A percentile compares a stretch with the other conserved stretches of the same genome.
Conservation (phyloP, 1,140 invertebrate genomes). For the Physella acuta region DNA sequence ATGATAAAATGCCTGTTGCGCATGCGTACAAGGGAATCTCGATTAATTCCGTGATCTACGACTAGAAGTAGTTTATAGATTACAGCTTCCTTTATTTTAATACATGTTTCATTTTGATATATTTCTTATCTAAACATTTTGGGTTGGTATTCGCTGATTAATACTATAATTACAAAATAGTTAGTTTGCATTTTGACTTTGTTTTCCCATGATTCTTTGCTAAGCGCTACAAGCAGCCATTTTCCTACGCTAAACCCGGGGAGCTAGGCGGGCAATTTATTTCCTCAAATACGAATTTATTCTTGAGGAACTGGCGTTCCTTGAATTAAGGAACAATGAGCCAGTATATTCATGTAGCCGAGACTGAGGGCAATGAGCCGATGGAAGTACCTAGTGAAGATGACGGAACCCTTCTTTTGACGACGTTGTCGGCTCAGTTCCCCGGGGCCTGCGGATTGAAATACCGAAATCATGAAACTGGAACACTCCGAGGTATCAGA, state of each 20-base stretch:
- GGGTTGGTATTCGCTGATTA: no score
- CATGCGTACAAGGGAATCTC: no score
- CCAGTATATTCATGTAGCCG: conserved; percentile 64
- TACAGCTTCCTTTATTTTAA: no score
- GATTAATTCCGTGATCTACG: no score
- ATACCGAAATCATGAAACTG: conserved; percentile 83
- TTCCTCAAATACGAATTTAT: conserved; percentile 27
- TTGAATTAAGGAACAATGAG: conserved; percentile 37
- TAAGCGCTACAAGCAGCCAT: conserved; percentile 32
- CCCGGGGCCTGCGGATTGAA: conserved; percentile 91
- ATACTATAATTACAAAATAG: no score
- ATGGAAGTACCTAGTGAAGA: conserved; percentile 90
- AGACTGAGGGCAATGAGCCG: conserved; percentile 87
- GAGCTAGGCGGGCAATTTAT: conserved; percentile 33
- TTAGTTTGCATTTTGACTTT: conserved; percentile 6
- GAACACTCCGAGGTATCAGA: conserved; percentile 82
- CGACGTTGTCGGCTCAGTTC: conserved; percentile 87
- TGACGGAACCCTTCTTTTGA: conserved; percentile 82
- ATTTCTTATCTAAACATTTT: no score
- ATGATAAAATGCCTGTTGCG: no score
- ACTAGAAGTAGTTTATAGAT: no score
- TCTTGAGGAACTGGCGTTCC: conserved; percentile 28
- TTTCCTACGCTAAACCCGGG: conserved; percentile 34
- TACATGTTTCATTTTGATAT: no score
- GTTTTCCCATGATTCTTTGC: conserved; percentile 33